Evolutionary conservation across 1,140 invertebrate species (phyloP), one percentile per base, ranked within the genome.

Genomic region (Capitella teleta): DNA sequence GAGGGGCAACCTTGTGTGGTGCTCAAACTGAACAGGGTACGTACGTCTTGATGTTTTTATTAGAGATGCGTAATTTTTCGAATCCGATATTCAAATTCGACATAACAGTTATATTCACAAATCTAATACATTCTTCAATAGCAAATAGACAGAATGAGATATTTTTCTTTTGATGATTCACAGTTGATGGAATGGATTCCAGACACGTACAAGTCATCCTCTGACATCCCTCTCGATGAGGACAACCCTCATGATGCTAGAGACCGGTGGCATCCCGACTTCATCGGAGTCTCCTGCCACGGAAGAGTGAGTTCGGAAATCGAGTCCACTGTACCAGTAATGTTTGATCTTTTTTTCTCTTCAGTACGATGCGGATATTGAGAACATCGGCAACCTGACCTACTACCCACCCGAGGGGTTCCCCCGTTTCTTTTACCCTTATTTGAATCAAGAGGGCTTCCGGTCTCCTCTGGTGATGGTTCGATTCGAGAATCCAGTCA

Each of bases 1-100:
- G 57, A 61, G 37, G 66, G 63, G 19, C 54, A 62, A 48, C 67
- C 67, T 14, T 70, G 67, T 55, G 56, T 70, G 28, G 38, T 70
- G 16, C 49, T 70, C 12, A 70, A 70, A 51, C 43, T 70, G 21
- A 70, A 70, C 47, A 67, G 60, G 58, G 49, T 55, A n/a, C n/a
- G n/a, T n/a, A n/a, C n/a, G n/a, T n/a, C n/a, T n/a, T n/a, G n/a
- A n/a, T n/a, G n/a, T n/a, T n/a, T n/a, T n/a, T n/a, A n/a, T n/a
- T n/a, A n/a, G n/a, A n/a, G n/a, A n/a, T n/a, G n/a, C n/a, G n/a
- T n/a, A n/a, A n/a, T n/a, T n/a, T n/a, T n/a, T n/a, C n/a, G n/a
- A n/a, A n/a, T n/a, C n/a, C n/a, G n/a, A n/a, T n/a, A n/a, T n/a
- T n/a, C n/a, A n/a, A n/a, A n/a, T n/a, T n/a, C n/a, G n/a, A n/a